phyloP scores from a whole-genome alignment of 2,113 vertebrate genomes.

The Mus spicilegus region DNA sequence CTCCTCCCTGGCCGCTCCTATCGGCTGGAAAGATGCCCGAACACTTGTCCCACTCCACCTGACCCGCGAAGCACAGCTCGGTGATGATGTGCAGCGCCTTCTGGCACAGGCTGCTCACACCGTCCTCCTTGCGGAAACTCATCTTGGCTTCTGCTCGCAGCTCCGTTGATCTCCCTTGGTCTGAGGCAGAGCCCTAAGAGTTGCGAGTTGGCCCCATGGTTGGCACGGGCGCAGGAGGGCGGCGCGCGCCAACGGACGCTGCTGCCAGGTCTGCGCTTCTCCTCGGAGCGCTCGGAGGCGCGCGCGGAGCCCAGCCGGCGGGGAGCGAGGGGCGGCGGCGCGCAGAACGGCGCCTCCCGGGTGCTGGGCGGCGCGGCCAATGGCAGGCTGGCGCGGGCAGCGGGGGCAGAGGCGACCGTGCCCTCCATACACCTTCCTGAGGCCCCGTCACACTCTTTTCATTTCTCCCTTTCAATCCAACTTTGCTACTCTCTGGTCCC shows the following conservation, averaged over 20 bases:
- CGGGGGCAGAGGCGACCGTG: neutral
- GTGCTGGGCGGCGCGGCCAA: constrained; percentile 77
- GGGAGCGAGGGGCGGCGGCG: neutral
- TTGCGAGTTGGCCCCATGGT: neutral
- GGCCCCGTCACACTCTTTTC: accelerated
- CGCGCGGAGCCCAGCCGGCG: neutral
- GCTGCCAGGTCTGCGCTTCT: neutral
- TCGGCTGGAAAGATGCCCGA: constrained; percentile 93
- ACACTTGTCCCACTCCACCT: constrained; percentile 95
- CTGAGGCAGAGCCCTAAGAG: neutral
- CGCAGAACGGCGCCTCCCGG: neutral
- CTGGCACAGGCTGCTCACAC: constrained; percentile 94
- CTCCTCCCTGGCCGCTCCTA: constrained; percentile 90
- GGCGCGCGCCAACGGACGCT: neutral
- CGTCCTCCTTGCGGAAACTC: constrained; percentile 93
- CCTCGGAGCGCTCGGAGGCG: neutral
- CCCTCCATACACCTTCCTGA: neutral
- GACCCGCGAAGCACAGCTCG: constrained; percentile 95
- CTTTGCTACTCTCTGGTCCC: neutral
- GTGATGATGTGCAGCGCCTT: constrained; percentile 96
- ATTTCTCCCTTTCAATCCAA: neutral
- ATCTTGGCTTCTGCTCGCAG: constrained; percentile 80
- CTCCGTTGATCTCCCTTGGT: neutral
- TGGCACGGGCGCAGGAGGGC: neutral
- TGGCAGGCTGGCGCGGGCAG: constrained; percentile 71